Evolutionary conservation across 1,140 invertebrate species (phyloP), one percentile per base, ranked within the genome.

Genomic region (Panonychus citri): DNA sequence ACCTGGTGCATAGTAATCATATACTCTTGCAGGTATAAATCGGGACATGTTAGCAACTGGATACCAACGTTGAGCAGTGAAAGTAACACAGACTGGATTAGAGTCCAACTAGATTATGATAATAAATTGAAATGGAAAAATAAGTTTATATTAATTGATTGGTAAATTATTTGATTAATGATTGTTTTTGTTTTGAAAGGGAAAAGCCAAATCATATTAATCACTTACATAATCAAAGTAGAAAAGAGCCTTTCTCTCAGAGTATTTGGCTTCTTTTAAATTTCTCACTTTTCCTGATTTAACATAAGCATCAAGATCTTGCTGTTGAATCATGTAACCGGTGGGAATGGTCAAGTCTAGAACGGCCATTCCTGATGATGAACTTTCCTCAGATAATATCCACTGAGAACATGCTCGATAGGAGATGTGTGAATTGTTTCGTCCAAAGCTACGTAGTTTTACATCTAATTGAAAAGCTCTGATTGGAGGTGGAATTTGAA

Each of bases 1-100:
- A 90, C 86, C 86, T 67, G 90, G 90, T 56, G 90, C 81, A 74
- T 95, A 95, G 65, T 91, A 95, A 71, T 95, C 90, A 68, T 93
- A 95, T 8, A 95, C 79, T 61, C 85, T 77, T 49, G 91, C 79
- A 3, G 85, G 79, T 60, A 94, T 75, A 67, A 87, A 89, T 30
- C 85, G 77, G 0, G 90, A 90, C 81, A 93, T 86, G 70, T 96
- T 96, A 17, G 90, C 91, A 3, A 94, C 87, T 10, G 90, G 91
- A 71, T 78, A 85, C 88, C 88, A 95, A 60, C 91, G 74, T 70
- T 91, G 85, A 25, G 91, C 78, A 0, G 85, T 87, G 63, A 94
- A 89, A 66, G 85, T 81, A 0, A 95, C 79, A 67, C 91, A 96
- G 0, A 83, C 90, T 56, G 79, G 76, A 66, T 81, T 78, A 3